phyloP scores from a whole-genome alignment of 2,113 vertebrate species.

The Motacilla tschutschensis region DNA sequence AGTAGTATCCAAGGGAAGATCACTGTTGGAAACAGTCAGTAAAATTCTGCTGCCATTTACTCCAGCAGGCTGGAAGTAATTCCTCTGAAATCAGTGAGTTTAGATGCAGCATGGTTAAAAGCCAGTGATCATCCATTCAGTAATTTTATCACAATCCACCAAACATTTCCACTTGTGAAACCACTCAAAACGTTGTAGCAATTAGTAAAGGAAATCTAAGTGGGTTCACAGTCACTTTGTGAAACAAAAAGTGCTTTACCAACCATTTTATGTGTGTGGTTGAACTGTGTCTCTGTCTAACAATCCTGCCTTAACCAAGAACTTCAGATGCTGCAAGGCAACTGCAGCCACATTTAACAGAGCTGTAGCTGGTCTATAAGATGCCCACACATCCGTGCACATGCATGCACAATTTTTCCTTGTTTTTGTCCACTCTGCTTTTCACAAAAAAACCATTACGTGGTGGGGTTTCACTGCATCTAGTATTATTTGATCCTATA shows the following conservation, averaged over 20 bases:
- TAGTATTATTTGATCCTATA: not conserved
- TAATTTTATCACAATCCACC: not conserved
- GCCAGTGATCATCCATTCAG: not conserved
- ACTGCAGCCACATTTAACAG: not conserved
- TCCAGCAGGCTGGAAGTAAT: not conserved
- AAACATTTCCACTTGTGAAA: fast-evolving
- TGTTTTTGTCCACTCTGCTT: not conserved
- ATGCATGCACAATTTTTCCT: not conserved
- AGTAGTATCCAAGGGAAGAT: not conserved
- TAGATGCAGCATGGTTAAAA: not conserved
- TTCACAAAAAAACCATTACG: not conserved
- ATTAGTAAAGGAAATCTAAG: not conserved
- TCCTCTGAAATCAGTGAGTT: not conserved
- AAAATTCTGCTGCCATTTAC: not conserved
- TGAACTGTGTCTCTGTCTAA: not conserved
- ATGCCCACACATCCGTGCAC: not conserved
- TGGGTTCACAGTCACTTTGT: not conserved
- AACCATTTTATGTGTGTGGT: fast-evolving
- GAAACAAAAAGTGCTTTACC: not conserved
- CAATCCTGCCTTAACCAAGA: not conserved
- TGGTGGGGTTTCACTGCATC: not conserved
- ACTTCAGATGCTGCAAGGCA: not conserved
- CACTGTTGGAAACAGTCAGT: not conserved
- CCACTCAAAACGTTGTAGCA: not conserved
- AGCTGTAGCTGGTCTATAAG: not conserved